Conservation (phyloP, 2,888 invertebrate species). For the Torymus tubicola region DNA sequence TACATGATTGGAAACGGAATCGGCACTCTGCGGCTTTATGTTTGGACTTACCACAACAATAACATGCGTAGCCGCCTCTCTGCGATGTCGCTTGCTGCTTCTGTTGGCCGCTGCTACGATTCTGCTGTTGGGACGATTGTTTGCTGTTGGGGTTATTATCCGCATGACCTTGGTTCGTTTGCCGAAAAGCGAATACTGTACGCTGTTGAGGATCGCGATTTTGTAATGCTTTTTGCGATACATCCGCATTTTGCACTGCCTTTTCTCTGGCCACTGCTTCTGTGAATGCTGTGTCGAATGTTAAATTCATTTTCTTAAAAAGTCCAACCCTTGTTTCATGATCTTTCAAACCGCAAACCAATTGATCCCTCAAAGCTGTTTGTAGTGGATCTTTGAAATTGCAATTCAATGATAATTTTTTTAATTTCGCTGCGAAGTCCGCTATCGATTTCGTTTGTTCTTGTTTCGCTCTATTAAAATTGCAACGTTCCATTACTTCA, state of each 20-base stretch:
- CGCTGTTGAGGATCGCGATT: too few species aligned
- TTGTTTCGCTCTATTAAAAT: too few species aligned
- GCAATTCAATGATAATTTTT: constrained; percentile 53
- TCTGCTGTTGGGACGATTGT: too few species aligned
- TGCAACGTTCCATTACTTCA: too few species aligned
- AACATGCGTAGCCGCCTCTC: constrained; percentile 37
- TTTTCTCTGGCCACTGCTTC: too few species aligned
- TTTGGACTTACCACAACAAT: constrained; percentile 9
- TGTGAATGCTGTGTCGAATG: constrained; percentile 44
- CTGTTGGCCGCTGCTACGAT: too few species aligned
- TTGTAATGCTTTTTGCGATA: too few species aligned
- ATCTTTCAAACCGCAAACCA: constrained; percentile 54
- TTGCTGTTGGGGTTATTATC: too few species aligned
- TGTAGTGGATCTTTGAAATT: constrained; percentile 46
- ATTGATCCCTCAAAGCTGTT: constrained; percentile 55
- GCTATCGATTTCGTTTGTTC: constrained; percentile 30
- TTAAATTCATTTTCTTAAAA: constrained; percentile 36
- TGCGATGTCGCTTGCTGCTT: constrained; percentile 34
- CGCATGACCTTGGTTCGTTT: too few species aligned
- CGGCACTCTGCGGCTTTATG: constrained; percentile 3
- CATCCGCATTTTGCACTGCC: too few species aligned
- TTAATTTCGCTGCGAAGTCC: constrained; percentile 53
- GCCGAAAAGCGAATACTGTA: too few species aligned
- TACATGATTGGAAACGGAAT: constrained; percentile 19
- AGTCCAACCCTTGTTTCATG: constrained; percentile 50